Evolutionary conservation across 2,888 invertebrate genomes (phyloP).

Genomic region (Monopis laevigella): DNA sequence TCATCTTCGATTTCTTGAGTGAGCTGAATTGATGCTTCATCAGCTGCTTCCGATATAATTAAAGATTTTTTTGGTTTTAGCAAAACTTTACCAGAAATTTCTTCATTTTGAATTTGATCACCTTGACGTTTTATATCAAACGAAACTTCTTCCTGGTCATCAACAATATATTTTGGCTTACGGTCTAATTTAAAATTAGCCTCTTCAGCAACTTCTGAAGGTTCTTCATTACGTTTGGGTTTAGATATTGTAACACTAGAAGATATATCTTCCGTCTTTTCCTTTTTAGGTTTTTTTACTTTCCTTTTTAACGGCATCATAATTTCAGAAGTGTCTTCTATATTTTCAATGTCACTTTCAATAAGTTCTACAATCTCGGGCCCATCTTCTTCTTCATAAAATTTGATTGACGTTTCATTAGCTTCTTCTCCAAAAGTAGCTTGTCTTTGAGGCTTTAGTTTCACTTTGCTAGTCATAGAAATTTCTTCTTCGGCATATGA

Average conservation of each 20-base stretch:
- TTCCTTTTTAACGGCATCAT: constrained; percentile 47
- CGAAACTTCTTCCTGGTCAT: constrained; percentile 71
- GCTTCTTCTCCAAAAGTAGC: constrained; percentile 81
- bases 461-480: constrained; percentile 85
- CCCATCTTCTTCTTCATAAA: constrained; percentile 56
- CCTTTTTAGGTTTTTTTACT: constrained; percentile 41
- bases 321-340: constrained; percentile 42
- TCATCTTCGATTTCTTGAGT: constrained; percentile 72
- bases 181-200: constrained; percentile 76
- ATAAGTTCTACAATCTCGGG: constrained; percentile 56
- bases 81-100: constrained; percentile 76
- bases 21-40: constrained; percentile 73
- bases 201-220: constrained; percentile 61
- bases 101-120: constrained; percentile 72
- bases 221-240: constrained; percentile 39
- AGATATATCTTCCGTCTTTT: constrained; percentile 42
- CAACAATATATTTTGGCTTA: constrained; percentile 72
- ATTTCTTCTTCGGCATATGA: constrained; percentile 90
- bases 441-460: constrained; percentile 77
- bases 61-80: constrained; percentile 71
- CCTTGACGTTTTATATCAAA: constrained; percentile 48
- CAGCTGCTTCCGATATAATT: constrained; percentile 72
- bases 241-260: constrained; percentile 41
- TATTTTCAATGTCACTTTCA: constrained; percentile 55
- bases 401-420: constrained; percentile 77